Evolutionary conservation across 2,888 invertebrate genomes (phyloP).

Genomic region (Temnothorax rugatulus): DNA sequence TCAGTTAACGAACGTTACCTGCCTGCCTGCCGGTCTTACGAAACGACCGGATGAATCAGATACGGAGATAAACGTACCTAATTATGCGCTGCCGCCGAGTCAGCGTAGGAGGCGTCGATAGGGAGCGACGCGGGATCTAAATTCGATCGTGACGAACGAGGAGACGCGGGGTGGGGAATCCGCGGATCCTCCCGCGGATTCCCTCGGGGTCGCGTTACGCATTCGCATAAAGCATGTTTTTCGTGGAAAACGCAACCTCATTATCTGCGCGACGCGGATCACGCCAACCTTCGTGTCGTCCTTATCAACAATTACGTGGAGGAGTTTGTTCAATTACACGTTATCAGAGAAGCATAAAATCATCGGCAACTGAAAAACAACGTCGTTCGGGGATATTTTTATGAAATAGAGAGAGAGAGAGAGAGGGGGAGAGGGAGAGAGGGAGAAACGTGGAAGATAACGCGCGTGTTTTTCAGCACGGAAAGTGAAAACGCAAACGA

Average conservation of each 20-base stretch:
- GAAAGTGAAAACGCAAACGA: constrained; percentile 11
- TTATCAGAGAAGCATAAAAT: constrained; percentile 7
- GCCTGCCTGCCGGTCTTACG: constrained; percentile 36
- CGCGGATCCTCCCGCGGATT: not conserved
- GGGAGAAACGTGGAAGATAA: not conserved
- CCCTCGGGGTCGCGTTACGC: not conserved
- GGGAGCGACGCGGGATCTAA: constrained; percentile 30
- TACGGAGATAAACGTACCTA: constrained; percentile 26
- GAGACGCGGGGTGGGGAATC: not conserved
- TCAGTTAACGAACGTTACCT: constrained; percentile 7
- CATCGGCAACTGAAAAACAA: constrained; percentile 3
- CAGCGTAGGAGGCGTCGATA: constrained; percentile 44
- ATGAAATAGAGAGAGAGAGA: not conserved
- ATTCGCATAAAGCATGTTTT: not conserved
- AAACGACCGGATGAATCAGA: constrained; percentile 52
- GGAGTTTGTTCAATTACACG: not conserved
- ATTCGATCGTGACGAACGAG: constrained; percentile 18
- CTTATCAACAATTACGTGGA: constrained; percentile 34
- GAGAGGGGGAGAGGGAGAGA: not conserved
- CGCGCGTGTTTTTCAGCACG: not conserved
- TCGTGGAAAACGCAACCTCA: constrained; percentile 11
- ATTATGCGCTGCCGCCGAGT: constrained; percentile 24
- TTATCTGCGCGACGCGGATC: not conserved
- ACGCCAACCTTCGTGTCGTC: constrained; percentile 34
- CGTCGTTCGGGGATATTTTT: not conserved